Evolutionary conservation across 2,888 invertebrate species (phyloP).

Genomic region (Latheticus oryzae): DNA sequence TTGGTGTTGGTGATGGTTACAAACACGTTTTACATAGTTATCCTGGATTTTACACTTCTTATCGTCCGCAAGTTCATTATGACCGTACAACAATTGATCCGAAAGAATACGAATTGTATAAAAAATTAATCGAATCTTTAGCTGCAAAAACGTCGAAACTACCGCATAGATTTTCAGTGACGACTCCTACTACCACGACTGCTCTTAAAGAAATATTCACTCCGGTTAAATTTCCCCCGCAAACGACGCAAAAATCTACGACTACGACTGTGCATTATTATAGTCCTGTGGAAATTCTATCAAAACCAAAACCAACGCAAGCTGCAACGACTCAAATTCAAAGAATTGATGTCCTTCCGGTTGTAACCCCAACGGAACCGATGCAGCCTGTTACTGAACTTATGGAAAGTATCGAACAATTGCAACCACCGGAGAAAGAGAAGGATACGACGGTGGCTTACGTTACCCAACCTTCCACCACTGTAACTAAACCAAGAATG

Average conservation of each 20-base stretch:
- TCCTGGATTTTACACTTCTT: constrained; percentile 49
- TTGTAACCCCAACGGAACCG: constrained; percentile 38
- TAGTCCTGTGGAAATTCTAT: constrained; percentile 45
- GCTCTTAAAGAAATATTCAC: too few species aligned
- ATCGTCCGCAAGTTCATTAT: constrained; percentile 41
- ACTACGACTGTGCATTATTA: constrained; percentile 53
- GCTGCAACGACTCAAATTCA: constrained; percentile 4
- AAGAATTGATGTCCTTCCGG: constrained; percentile 23
- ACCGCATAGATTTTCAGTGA: constrained; percentile 34
- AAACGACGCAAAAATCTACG: too few species aligned
- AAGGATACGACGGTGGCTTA: constrained; percentile 50
- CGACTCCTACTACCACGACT: constrained; percentile 9
- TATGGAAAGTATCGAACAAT: constrained; percentile 58
- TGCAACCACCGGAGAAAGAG: constrained; percentile 59
- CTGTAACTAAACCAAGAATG: too few species aligned
- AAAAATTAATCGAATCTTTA: constrained; percentile 55
- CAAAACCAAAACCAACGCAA: constrained; percentile 20
- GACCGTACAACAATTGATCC: constrained; percentile 48
- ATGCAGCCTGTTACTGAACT: constrained; percentile 44
- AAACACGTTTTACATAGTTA: constrained; percentile 55
- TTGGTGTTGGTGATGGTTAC: constrained; percentile 52
- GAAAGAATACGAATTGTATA: constrained; percentile 56
- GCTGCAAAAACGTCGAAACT: constrained; percentile 44
- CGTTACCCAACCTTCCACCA: too few species aligned
- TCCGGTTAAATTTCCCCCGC: too few species aligned